These are phyloP conservation scores for Charanyca ferruginea DNA, from an alignment of 2,888 invertebrate species.

Conservation along the genomic window DNA sequence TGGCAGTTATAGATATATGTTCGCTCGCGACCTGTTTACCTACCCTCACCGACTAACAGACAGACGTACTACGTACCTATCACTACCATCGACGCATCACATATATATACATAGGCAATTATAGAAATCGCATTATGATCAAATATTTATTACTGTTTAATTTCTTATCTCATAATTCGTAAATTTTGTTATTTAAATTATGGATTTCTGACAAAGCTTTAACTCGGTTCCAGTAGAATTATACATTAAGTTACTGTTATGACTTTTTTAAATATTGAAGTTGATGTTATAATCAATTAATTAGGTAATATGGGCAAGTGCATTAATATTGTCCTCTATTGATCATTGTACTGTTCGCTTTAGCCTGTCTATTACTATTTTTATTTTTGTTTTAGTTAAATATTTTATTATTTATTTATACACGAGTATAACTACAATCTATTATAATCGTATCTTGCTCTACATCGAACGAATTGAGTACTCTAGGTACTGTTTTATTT, in stretches of 20 bases:
- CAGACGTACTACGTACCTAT: constrained; percentile 64
- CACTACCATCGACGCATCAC: constrained; percentile 79
- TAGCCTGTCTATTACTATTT: constrained; percentile 86
- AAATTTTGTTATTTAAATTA: constrained; percentile 90
- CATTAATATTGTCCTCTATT: constrained; percentile 90
- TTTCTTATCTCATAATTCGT: constrained; percentile 88
- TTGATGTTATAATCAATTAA: constrained; percentile 91
- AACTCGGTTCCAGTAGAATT: constrained; percentile 91
- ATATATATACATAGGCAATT: constrained; percentile 79
- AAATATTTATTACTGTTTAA: constrained; percentile 91
- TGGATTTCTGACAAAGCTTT: constrained; percentile 91
- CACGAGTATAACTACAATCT: constrained; percentile 80
- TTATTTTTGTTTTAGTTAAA: constrained; percentile 90
- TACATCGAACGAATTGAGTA: constrained; percentile 81
- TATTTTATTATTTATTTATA: constrained; percentile 91
- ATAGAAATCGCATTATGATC: constrained; percentile 87
- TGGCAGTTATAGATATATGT: constrained; percentile 83
- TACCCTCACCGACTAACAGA: constrained; percentile 55
- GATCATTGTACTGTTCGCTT: constrained; percentile 89
- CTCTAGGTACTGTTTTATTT: constrained; percentile 76
- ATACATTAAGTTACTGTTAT: constrained; percentile 91
- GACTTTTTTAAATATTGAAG: constrained; percentile 89
- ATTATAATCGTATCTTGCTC: constrained; percentile 78
- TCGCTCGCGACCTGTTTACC: constrained; percentile 68
- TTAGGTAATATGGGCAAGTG: constrained; percentile 91